phyloP scores from a whole-genome alignment of 2,113 vertebrate genomes.

The Trinectes maculatus region DNA sequence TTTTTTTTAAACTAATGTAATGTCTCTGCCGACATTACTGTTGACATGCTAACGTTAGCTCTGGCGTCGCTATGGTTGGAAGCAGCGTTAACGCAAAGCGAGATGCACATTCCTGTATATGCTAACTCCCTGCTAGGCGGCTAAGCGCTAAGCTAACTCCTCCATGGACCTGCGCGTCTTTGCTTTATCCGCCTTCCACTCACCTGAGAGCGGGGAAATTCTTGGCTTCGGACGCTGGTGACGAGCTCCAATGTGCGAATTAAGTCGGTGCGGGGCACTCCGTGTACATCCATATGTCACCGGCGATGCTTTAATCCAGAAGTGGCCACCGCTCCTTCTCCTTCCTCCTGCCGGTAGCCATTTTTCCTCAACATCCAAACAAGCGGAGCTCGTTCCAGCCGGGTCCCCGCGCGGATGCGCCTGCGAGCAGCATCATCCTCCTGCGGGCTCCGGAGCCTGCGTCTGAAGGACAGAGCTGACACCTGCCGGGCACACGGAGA shows the following conservation, averaged over 20 bases:
- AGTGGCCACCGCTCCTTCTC: slow-evolving; percentile 51
- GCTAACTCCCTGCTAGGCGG: slow-evolving; percentile 55
- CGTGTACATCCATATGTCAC: slow-evolving; percentile 69
- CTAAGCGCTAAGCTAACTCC: slow-evolving; percentile 4
- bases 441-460: not conserved
- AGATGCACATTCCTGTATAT: slow-evolving; percentile 34
- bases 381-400: slow-evolving; percentile 33
- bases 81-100: not conserved
- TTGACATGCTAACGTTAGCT: slow-evolving; percentile 1
- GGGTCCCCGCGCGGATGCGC: not conserved
- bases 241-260: slow-evolving; percentile 37
- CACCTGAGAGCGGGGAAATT: slow-evolving; percentile 57
- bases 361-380: slow-evolving; percentile 69
- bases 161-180: slow-evolving; percentile 14
- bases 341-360: slow-evolving; percentile 68
- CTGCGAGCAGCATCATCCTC: slow-evolving; percentile 51
- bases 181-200: slow-evolving; percentile 34
- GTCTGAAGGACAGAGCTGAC: slow-evolving; percentile 42
- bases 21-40: no score
- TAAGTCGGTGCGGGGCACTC: slow-evolving; percentile 39
- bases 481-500: slow-evolving; percentile 48
- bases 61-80: not conserved
- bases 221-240: slow-evolving; percentile 18
- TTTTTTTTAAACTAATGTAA: not conserved
- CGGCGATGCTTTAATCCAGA: slow-evolving; percentile 56